Evolutionary conservation across 2,113 vertebrate species (phyloP).

Genomic region (Sander vitreus): DNA sequence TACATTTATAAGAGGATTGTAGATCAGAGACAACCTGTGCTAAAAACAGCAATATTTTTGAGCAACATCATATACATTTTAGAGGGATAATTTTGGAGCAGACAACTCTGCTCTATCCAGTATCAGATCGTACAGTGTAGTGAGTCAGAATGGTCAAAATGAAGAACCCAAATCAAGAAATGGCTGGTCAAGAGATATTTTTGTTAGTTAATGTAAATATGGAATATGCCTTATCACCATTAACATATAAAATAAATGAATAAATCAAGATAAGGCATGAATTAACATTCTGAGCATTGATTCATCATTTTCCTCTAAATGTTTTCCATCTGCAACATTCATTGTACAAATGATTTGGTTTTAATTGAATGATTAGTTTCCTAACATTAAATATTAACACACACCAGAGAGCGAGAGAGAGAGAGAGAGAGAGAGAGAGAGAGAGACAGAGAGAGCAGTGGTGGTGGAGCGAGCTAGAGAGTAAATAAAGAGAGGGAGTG

Average conservation of each 20-base stretch:
- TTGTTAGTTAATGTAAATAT: background rate
- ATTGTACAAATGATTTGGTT: slow-evolving; percentile 11
- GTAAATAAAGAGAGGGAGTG: no score
- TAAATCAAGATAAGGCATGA: background rate
- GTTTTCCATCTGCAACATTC: slow-evolving; percentile 41
- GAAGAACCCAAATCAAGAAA: background rate
- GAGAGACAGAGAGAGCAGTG: no score
- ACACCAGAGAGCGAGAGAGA: no score
- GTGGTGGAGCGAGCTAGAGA: no score
- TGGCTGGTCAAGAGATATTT: background rate
- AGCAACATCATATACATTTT: background rate
- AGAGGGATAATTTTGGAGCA: background rate
- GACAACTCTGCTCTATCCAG: background rate
- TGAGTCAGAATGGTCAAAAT: background rate
- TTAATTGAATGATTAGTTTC: slow-evolving; percentile 56
- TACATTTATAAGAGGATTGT: background rate
- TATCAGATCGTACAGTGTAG: background rate
- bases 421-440: no score
- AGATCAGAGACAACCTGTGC: background rate
- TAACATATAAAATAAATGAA: slow-evolving; percentile 13
- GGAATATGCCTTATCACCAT: slow-evolving; percentile 8
- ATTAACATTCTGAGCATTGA: slow-evolving; percentile 38
- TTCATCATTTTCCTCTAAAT: slow-evolving; percentile 48
- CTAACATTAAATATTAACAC: slow-evolving; percentile 74
- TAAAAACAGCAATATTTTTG: background rate